Base-by-base conservation (phyloP, 2,797 vertebrate species). In the Melanotaenia boesemani region DNA sequence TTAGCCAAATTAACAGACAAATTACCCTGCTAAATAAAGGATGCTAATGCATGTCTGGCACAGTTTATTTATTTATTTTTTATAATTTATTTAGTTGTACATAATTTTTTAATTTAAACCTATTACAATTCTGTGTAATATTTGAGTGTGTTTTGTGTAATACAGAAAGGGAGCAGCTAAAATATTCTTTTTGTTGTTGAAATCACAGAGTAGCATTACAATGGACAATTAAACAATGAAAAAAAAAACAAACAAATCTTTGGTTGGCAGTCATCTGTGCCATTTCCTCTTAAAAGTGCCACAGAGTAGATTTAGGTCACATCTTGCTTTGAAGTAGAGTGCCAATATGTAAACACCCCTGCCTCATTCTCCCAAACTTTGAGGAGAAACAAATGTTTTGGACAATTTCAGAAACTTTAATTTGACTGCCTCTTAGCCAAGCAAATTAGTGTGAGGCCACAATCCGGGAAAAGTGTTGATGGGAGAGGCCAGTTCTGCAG, bases 1-100 rank as follows among this genome's bases (percentile, higher is more conserved):
- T 78, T 15, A 58, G 52, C 30, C 60, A 71, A 48, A 73, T 9
- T 60, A 50, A 59, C 70, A 62, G 37, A 79, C 16, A 1, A 8
- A 62, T 74, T 34, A 52, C 37, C 18, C 48, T n/a, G 41, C 62
- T 72, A 54, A 50, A 60, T 57, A 56, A 44, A 65, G 62, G 24
- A 70, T 26, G 9, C 32, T 55, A 22, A 75, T 0, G 3, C 18
- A 41, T 16, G 57, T 60, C 70, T 63, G 15, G 34, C 63, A 30
- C 26, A 37, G 24, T 37, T 5, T 32, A 57, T 4, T 11, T 41
- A n/a, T 6, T n/a, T 50, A 18, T 12, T 52, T 26, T 32, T 54
- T 36, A 10, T 9, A 18, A 16, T 44, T 44, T 16, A 44, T 44
- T 44, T 1, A 50, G 1, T 32, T 52, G 7, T 6, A 34, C 9